Evolutionary conservation across 2,797 vertebrate genomes (phyloP).

Genomic region (Coreius guichenoti): DNA sequence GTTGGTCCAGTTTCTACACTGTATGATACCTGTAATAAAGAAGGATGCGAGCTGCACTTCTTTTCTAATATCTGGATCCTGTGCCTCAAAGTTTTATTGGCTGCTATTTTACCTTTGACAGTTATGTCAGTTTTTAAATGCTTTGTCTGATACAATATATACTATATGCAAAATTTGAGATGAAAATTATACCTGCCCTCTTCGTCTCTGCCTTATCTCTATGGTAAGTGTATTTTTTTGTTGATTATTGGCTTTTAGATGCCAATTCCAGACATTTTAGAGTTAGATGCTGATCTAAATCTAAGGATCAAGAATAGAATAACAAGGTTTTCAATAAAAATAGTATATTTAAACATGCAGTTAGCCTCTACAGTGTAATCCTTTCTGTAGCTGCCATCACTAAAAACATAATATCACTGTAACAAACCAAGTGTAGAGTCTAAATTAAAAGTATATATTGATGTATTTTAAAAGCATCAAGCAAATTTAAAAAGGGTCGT

Average conservation of each 20-base stretch:
- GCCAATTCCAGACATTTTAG: conserved; percentile 7
- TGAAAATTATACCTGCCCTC: conserved; percentile 11
- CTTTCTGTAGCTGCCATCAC: neutral
- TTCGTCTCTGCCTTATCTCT: conserved; percentile 24
- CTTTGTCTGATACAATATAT: neutral
- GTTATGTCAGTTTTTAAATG: neutral
- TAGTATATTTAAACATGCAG: neutral
- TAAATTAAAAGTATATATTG: neutral
- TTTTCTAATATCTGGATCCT: conserved; percentile 19
- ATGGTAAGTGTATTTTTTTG: conserved; percentile 43
- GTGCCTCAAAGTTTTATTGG: neutral
- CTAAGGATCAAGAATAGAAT: neutral
- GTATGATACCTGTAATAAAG: conserved; percentile 21
- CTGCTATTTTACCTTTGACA: neutral
- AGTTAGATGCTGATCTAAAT: neutral
- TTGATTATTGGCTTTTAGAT: conserved; percentile 13
- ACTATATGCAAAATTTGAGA: conserved; percentile 22
- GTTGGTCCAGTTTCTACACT: conserved; percentile 13
- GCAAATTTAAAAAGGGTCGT: neutral
- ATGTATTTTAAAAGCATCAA: conserved; percentile 33
- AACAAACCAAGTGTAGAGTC: neutral
- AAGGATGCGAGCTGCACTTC: conserved; percentile 1
- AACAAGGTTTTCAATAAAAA: neutral
- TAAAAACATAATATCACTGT: neutral
- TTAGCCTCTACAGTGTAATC: neutral